phyloP scores from a whole-genome alignment of 2,113 vertebrate species.

The Danionella cerebrum region DNA sequence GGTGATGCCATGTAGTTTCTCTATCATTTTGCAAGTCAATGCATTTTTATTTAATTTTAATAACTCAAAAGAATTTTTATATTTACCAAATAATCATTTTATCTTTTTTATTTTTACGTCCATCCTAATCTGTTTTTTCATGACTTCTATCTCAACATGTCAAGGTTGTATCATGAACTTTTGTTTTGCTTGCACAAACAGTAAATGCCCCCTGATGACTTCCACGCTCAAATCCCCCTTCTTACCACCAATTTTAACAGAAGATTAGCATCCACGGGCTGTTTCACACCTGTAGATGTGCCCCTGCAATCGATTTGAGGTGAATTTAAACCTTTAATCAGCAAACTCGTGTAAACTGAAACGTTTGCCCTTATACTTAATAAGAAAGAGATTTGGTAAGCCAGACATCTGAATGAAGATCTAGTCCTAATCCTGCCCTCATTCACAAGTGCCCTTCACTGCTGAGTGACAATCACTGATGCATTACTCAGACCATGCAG shows the following conservation, averaged over 20 bases:
- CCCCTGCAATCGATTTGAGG: background rate
- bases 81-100: background rate
- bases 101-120: background rate
- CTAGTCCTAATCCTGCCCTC: background rate
- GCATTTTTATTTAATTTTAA: no score
- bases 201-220: background rate
- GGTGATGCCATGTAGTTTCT: no score
- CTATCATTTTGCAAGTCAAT: no score
- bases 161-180: background rate
- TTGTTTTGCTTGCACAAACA: background rate
- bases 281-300: background rate
- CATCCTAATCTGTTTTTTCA: background rate
- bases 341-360: conserved; percentile 27
- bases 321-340: conserved; percentile 16
- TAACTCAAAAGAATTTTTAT: no score
- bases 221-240: background rate
- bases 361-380: conserved; percentile 18
- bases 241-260: background rate
- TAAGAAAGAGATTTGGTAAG: conserved; percentile 1
- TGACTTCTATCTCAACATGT: background rate
- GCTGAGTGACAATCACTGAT: background rate
- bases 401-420: conserved; percentile 23
- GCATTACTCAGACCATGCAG: conserved; percentile 9
- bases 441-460: conserved; percentile 17
- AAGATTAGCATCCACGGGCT: conserved; percentile 12